Evolutionary conservation across 1,140 invertebrate species (phyloP), one percentile per base, ranked within the genome.

Genomic region (Pseudobourletiella spinata): DNA sequence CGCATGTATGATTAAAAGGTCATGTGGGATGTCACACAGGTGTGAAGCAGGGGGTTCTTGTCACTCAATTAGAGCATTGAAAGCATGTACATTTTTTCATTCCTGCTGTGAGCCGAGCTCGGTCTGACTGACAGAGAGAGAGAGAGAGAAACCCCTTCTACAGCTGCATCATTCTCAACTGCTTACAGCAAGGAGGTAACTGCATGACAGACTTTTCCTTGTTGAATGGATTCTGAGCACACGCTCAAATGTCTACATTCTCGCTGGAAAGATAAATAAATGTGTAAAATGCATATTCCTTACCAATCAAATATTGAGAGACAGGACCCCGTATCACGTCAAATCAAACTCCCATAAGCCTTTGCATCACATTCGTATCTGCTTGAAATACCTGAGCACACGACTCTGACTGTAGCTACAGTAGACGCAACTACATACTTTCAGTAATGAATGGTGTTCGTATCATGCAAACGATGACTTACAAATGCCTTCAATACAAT

Each of bases 41-140:
- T 68, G 66, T 67, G 66, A 67, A 63, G 59, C 52, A 39, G 62
- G 62, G 61, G 66, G 59, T 50, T 61, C 66, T 65, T 68, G 66
- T 68, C 66, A 68, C 66, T 68, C 66, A 68, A 68, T 68, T 68
- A 64, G 66, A 64, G 56, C 52, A 64, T 61, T 62, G 44, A 61
- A 48, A 30, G 52, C 35, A 48, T 57, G 43, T 22, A 51, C 58
- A 51, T 61, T 46, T 56, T 48, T 51, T 18, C 43, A 25, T 43
- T 30, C 58, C 57, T 48, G 63, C 63, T 65, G 63, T 44, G 63
- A 59, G 39, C 58, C 30, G 63, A 59, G 39, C 58, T 26, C 59
- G 46, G n/a, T 32, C 42, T 56, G 44, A 46, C 44, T 46, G 44
- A 46, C 44, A 46, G 15, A 6, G 22, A 6, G 18, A 14, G 18